Conservation (phyloP, 2,797 vertebrate genomes). For the Anolis apletophallus region DNA sequence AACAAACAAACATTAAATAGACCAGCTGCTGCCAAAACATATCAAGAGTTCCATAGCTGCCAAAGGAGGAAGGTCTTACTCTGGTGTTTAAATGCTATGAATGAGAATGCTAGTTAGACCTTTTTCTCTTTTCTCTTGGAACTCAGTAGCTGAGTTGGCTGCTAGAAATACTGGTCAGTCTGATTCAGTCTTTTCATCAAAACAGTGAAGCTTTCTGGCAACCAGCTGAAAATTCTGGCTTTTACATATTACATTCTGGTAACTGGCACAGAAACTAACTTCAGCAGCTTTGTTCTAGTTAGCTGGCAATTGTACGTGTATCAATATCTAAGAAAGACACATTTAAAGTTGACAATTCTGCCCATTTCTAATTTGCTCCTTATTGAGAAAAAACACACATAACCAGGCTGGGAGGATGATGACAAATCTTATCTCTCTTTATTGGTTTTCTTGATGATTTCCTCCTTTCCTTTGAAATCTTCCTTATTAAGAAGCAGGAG, state of each 20-base stretch:
- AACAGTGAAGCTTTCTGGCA: neutral
- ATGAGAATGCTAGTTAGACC: no score
- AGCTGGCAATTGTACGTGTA: slow-evolving; percentile 1
- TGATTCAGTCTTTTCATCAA: neutral
- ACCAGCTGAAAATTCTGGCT: neutral
- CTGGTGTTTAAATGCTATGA: no score
- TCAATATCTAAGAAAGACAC: fast-evolving
- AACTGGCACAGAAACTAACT: neutral
- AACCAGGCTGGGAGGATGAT: no score
- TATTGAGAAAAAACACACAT: neutral
- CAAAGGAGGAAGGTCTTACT: no score
- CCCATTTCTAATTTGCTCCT: neutral
- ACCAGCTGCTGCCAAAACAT: no score
- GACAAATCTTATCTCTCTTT: neutral
- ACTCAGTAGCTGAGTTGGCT: neutral
- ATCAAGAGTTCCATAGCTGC: no score
- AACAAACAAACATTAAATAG: no score
- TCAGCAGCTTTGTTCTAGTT: neutral
- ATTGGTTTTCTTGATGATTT: neutral
- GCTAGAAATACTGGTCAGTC: neutral
- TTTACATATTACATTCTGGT: neutral
- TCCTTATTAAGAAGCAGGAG: slow-evolving; percentile 26
- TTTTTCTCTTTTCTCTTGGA: no score
- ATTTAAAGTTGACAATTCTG: neutral
- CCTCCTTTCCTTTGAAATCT: neutral